Evolutionary conservation across 1,140 invertebrate genomes (phyloP).

Genomic region (Magallana gigas): DNA sequence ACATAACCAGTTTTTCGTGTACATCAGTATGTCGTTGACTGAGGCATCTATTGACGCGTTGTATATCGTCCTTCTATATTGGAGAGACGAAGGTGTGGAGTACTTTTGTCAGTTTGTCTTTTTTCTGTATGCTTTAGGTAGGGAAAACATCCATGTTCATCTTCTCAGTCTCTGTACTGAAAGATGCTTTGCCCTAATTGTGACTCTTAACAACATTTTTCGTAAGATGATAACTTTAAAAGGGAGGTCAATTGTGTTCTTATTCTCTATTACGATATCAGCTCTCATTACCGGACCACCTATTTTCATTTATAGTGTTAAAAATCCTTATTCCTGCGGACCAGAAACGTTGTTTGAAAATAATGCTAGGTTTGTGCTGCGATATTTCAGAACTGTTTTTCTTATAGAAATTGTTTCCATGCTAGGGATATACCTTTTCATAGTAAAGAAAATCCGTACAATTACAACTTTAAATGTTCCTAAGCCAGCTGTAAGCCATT

Average conservation of each 20-base stretch:
- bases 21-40: background rate
- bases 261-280: background rate
- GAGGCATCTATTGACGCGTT: background rate
- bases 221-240: constrained; percentile 4
- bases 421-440: background rate
- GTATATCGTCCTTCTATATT: background rate
- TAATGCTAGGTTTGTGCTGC: background rate
- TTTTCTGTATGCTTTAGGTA: background rate
- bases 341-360: background rate
- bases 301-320: background rate
- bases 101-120: background rate
- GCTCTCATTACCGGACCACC: background rate
- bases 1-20: background rate
- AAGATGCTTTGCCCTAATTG: background rate
- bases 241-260: background rate
- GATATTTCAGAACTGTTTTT: background rate
- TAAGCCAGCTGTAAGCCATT: background rate
- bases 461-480: background rate
- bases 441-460: background rate
- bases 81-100: background rate
- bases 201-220: background rate
- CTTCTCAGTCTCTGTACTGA: background rate
- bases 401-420: background rate
- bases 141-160: background rate
- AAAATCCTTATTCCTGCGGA: background rate